phyloP scores from a whole-genome alignment of 2,113 vertebrate genomes.

The Limanda limanda region DNA sequence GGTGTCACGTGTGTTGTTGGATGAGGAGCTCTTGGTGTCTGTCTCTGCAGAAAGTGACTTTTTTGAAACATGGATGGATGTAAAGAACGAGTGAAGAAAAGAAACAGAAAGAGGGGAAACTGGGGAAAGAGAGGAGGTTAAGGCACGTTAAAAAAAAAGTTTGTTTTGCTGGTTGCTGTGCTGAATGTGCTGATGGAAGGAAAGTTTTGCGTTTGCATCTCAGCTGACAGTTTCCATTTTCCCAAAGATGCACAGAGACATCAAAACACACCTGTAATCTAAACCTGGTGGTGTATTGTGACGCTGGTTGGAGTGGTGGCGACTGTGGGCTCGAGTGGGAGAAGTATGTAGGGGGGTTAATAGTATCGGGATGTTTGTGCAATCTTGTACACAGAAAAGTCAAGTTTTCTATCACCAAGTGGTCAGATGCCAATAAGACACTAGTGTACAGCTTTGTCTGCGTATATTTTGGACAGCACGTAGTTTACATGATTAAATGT shows the following conservation, averaged over 20 bases:
- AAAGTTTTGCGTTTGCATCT: conserved; percentile 18
- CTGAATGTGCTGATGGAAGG: background rate
- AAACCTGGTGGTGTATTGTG: conserved; percentile 1
- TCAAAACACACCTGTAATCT: background rate
- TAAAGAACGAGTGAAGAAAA: background rate
- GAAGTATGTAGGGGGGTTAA: conserved; percentile 30
- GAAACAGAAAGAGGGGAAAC: background rate
- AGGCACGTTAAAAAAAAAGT: background rate
- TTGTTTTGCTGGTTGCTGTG: conserved; percentile 9
- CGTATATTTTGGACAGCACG: conserved; percentile 48
- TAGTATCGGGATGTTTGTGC: conserved; percentile 66
- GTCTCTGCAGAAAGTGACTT: conserved; percentile 21
- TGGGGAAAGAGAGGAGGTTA: background rate
- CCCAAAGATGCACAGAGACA: conserved; percentile 16
- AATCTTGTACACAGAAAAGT: conserved; percentile 62
- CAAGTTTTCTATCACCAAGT: conserved; percentile 48
- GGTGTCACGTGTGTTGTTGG: conserved; percentile 38
- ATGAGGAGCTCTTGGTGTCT: conserved; percentile 9
- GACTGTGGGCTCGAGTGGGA: conserved; percentile 37
- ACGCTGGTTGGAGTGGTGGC: conserved; percentile 11
- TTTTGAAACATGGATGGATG: background rate
- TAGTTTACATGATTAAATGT: conserved; percentile 73
- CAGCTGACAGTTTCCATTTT: conserved; percentile 34
- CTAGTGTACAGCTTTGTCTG: conserved; percentile 78
- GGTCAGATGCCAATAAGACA: conserved; percentile 62